phyloP scores from a whole-genome alignment of 1,140 invertebrate species.

The Platyura marginata region DNA sequence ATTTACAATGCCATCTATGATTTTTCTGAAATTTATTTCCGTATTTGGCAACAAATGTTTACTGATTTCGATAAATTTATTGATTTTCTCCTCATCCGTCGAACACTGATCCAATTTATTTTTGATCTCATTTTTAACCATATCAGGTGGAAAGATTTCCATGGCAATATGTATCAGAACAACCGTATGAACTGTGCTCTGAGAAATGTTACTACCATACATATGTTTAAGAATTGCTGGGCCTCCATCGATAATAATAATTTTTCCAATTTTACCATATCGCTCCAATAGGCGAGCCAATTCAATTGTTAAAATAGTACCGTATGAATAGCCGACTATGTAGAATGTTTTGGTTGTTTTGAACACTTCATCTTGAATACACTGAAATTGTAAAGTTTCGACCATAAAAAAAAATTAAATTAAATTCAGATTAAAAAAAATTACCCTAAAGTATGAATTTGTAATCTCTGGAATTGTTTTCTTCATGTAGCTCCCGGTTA shows the following conservation, averaged over 20 bases:
- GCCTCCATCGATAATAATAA: conserved; percentile 36
- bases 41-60: conserved; percentile 25
- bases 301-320: conserved; percentile 34
- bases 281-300: conserved; percentile 33
- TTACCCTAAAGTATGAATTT: not conserved
- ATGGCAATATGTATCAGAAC: conserved; percentile 30
- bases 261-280: conserved; percentile 29
- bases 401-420: conserved; percentile 1
- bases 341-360: conserved; percentile 32
- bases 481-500: conserved; percentile 8
- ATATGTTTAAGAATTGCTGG: conserved; percentile 32
- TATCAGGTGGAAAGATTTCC: conserved; percentile 29
- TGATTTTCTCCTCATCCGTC: conserved; percentile 11
- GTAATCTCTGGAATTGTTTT: not conserved
- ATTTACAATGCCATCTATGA: conserved; percentile 30
- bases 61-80: conserved; percentile 12
- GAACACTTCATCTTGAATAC: conserved; percentile 34
- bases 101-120: conserved; percentile 15
- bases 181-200: conserved; percentile 31
- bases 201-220: conserved; percentile 20
- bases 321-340: conserved; percentile 46
- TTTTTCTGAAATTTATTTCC: conserved; percentile 24
- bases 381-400: not conserved
- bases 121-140: conserved; percentile 30
- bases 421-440: conserved; percentile 8